Conservation (phyloP, 2,888 invertebrate genomes). For the Chalcis sispes region DNA sequence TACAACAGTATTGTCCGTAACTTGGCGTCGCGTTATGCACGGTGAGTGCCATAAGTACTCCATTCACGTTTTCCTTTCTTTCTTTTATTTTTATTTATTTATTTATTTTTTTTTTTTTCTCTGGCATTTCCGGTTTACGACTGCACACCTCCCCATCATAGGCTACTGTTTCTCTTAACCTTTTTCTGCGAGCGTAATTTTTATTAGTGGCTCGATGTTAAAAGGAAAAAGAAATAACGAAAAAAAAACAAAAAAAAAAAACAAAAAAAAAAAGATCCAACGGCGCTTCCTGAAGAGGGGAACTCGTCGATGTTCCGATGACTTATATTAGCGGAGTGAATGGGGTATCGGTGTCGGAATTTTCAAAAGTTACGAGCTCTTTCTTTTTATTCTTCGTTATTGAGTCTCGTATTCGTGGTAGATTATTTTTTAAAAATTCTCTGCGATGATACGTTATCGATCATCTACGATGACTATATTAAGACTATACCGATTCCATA, state of each 20-base stretch:
- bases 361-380: background rate
- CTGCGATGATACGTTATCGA: too few species aligned
- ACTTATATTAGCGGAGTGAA: constrained; percentile 24
- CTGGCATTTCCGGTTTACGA: constrained; percentile 69
- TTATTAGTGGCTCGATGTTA: constrained; percentile 13
- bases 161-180: background rate
- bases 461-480: too few species aligned
- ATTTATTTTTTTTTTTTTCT: too few species aligned
- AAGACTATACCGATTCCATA: too few species aligned
- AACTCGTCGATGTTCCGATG: constrained; percentile 44
- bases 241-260: constrained; percentile 25
- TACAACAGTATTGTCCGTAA: constrained; percentile 31
- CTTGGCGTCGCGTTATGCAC: constrained; percentile 64
- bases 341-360: background rate
- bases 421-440: too few species aligned
- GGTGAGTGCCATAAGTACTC: constrained; percentile 67
- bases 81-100: too few species aligned
- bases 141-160: background rate
- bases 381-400: background rate
- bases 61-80: constrained; percentile 70
- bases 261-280: background rate
- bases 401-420: background rate
- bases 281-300: constrained; percentile 53
- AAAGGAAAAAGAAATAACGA: constrained; percentile 25
- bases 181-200: constrained; percentile 16